Percentiles rank a stretch among this genome's conserved stretches.
phyloP scores from a whole-genome alignment of 2,888 invertebrate genomes.

The Epirrhoe tristata region DNA sequence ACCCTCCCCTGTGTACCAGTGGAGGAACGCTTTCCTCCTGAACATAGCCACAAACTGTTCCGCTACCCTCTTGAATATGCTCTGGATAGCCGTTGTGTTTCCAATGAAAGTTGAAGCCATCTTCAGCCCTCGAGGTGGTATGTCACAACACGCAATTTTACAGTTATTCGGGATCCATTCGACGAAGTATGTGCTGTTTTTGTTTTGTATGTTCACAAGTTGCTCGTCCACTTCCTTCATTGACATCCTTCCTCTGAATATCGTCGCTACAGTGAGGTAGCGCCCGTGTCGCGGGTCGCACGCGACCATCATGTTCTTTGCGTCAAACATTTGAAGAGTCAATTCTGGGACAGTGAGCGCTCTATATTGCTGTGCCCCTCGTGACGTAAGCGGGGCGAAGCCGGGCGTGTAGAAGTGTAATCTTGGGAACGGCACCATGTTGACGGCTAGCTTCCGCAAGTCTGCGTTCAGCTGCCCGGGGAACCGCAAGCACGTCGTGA shows the following conservation, averaged over 20 bases:
- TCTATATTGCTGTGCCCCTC: constrained; percentile 95
- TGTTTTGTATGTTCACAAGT: constrained; percentile 91
- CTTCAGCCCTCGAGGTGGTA: constrained; percentile 90
- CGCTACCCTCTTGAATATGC: constrained; percentile 93
- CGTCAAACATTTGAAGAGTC: constrained; percentile 87
- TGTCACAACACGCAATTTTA: constrained; percentile 92
- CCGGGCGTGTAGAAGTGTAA: constrained; percentile 86
- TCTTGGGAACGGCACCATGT: constrained; percentile 88
- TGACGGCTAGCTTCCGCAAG: constrained; percentile 76
- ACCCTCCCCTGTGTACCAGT: constrained; percentile 97
- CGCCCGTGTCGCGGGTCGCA: constrained; percentile 96
- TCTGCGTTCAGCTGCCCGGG: constrained; percentile 81
- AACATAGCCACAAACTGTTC: constrained; percentile 97
- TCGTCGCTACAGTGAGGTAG: constrained; percentile 95
- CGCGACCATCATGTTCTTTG: constrained; percentile 95
- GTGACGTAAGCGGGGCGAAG: constrained; percentile 89
- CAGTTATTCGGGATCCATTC: constrained; percentile 93
- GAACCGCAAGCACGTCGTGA: constrained; percentile 91
- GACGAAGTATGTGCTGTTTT: constrained; percentile 91
- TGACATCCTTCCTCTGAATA: constrained; percentile 95
- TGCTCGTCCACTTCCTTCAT: constrained; percentile 96
- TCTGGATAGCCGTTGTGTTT: constrained; percentile 94
- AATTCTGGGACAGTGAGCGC: constrained; percentile 96
- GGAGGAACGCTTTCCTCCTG: constrained; percentile 97
- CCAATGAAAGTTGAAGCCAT: constrained; percentile 96